Percentiles rank a stretch among this genome's conserved stretches.
Conservation (phyloP, 2,888 invertebrate genomes). For the Cantharis rufa region DNA sequence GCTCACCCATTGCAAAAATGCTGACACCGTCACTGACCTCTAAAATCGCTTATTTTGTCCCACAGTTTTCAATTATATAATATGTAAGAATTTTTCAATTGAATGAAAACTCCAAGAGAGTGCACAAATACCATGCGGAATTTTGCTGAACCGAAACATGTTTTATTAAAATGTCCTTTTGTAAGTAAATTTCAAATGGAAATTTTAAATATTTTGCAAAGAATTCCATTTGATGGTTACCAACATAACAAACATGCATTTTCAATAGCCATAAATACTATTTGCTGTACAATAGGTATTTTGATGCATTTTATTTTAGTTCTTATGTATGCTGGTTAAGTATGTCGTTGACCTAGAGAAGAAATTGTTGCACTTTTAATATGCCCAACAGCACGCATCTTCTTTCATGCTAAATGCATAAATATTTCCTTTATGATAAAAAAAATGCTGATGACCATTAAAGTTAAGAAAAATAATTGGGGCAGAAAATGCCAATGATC, state of each 20-base stretch:
- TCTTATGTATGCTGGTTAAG: constrained; percentile 14
- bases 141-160: neutral
- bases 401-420: constrained; percentile 22
- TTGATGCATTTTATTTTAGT: constrained; percentile 16
- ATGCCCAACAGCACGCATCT: constrained; percentile 11
- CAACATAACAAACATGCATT: constrained; percentile 4
- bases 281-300: constrained; percentile 18
- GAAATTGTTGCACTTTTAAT: constrained; percentile 15
- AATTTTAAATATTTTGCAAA: constrained; percentile 19
- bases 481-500: constrained; percentile 7
- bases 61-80: no score
- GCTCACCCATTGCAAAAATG: no score
- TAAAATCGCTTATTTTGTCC: no score
- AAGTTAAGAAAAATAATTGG: constrained; percentile 15
- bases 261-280: constrained; percentile 16
- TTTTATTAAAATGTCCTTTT: neutral
- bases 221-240: constrained; percentile 17
- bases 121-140: neutral
- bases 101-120: neutral
- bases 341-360: constrained; percentile 33
- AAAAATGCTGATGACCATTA: neutral
- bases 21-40: no score
- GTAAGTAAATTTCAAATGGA: constrained; percentile 10
- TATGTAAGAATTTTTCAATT: neutral
- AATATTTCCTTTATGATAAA: constrained; percentile 11